Conservation (phyloP, 92 coral and sea anemone species). For the Paramuricea clavata region DNA sequence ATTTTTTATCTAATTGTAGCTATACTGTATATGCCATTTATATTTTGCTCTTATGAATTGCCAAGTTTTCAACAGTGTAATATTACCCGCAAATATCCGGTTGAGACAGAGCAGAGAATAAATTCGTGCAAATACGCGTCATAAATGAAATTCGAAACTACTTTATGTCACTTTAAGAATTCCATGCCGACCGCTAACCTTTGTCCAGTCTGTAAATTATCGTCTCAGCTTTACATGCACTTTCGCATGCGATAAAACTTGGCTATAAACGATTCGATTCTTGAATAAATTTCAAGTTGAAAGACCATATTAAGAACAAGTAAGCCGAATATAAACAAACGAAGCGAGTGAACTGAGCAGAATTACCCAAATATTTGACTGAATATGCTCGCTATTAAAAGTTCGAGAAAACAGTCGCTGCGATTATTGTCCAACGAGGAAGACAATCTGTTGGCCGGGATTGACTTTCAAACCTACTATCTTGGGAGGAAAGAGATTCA, state of each 20-base stretch:
- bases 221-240: background rate
- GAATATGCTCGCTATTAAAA: slow-evolving; percentile 16
- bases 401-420: slow-evolving; percentile 13
- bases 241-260: background rate
- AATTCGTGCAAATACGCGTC: background rate
- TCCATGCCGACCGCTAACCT: background rate
- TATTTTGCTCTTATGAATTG: background rate
- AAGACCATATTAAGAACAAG: background rate
- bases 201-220: background rate
- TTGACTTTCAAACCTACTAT: slow-evolving; percentile 37
- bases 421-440: slow-evolving; percentile 16
- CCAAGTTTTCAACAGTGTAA: background rate
- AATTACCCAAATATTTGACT: background rate
- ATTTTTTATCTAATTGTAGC: too few species aligned
- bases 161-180: background rate
- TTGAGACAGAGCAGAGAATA: background rate
- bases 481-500: slow-evolving; percentile 3
- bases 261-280: background rate
- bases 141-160: slow-evolving; percentile 9
- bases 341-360: background rate
- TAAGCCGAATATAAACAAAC: slow-evolving; percentile 2
- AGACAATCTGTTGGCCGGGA: slow-evolving; percentile 51
- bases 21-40: too few species aligned
- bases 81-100: slow-evolving; percentile 16
- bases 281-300: slow-evolving; percentile 9